Conservation (phyloP, 2,113 vertebrate genomes). For the Cnemophilus loriae region DNA sequence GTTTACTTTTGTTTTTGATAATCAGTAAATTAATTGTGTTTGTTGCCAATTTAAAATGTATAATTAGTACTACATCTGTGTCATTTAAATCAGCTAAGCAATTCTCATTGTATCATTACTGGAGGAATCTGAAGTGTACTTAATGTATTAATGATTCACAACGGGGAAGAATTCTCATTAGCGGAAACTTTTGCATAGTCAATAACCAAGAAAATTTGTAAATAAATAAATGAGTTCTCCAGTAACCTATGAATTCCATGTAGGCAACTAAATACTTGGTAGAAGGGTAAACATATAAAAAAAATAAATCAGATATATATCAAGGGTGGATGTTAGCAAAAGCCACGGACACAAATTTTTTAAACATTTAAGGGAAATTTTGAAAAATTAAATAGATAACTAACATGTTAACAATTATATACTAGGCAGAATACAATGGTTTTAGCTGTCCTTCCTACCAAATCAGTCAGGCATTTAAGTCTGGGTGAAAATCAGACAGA, state of each 20-base stretch:
- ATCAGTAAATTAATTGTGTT: slow-evolving; percentile 59
- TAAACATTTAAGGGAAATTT: neutral
- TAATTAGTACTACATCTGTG: slow-evolving; percentile 61
- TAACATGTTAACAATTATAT: neutral
- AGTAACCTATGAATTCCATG: neutral
- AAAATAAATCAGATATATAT: neutral
- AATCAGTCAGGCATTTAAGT: neutral
- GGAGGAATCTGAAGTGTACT: slow-evolving; percentile 49
- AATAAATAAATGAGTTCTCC: slow-evolving; percentile 11
- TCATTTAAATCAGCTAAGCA: slow-evolving; percentile 52
- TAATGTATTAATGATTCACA: slow-evolving; percentile 57
- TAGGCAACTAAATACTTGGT: neutral
- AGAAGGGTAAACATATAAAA: too few species aligned
- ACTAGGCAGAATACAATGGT: neutral
- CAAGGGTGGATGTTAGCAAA: neutral
- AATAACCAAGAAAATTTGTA: slow-evolving; percentile 29
- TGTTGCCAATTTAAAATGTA: slow-evolving; percentile 41
- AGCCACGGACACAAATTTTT: neutral
- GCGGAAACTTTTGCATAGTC: slow-evolving; percentile 42
- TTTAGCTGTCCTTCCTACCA: neutral
- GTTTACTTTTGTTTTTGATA: slow-evolving; percentile 64
- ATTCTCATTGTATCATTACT: slow-evolving; percentile 49
- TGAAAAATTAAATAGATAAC: neutral
- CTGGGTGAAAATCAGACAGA: neutral
- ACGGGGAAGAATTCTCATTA: slow-evolving; percentile 47